Base-by-base conservation (phyloP, 2,113 vertebrate genomes). In the Prionailurus bengalensis region DNA sequence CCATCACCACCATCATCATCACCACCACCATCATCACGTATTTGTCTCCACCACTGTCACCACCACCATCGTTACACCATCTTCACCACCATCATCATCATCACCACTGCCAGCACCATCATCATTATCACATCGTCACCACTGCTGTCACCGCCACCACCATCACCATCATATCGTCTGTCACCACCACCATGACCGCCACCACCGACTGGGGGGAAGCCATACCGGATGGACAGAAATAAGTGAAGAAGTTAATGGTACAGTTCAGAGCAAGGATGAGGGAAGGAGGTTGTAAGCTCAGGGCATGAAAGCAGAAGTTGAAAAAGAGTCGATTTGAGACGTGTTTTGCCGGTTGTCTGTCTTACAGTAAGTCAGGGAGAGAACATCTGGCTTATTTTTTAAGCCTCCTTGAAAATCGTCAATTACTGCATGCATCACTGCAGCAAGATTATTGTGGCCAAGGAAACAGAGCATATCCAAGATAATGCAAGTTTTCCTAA, bases 321-420 rank as follows among this genome's bases (percentile, higher is more conserved):
- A 66, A 81, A 94, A 89, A 39, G 55, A 70, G 48, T 78, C 36
- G 3, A 7, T 29, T 68, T 71, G 45, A 94, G 33, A 89, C 21
- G 14, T 31, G 17, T 48, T 63, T n/a, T 80, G 8, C 70, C 90
- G 83, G 45, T 87, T 96, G 42, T 87, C 94, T 92, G 48, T 97
- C 84, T 96, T 45, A 94, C 16, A 82, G 73, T 65, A 86, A 96
- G 45, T 76, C 71, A 74, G 70, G 78, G 91, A 97, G 83, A 89
- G 74, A 66, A 91, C 11, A 7, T 55, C 91, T 86, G 23, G 78
- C 95, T 96, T 98, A 29, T 83, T 71, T 90, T 94, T 85, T 94
- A 95, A 51, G 70, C 14, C 78, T 93, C 42, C 73, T n/a, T 93
- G 25, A 73, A 95, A 66, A 70, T 81, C 71, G 68, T 42, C 29